phyloP scores from a whole-genome alignment of 2,797 vertebrate genomes.

The Hozukius guyotensis region DNA sequence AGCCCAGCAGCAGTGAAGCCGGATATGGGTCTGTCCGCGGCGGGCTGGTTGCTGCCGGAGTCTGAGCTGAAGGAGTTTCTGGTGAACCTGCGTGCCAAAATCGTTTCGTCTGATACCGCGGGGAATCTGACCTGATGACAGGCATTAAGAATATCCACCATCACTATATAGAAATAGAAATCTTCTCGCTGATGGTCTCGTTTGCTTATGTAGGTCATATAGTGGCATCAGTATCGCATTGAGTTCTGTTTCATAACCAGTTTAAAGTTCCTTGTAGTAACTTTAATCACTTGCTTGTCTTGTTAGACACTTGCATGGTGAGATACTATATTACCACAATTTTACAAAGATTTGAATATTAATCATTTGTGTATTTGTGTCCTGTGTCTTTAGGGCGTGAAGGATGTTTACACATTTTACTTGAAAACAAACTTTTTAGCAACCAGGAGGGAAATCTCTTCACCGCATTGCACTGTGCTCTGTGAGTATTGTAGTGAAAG shows the following conservation, averaged over 20 bases:
- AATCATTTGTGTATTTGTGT: constrained; percentile 11
- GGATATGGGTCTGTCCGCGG: too few species aligned
- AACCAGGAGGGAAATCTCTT: constrained; percentile 92
- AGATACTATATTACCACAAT: neutral
- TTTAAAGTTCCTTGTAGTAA: neutral
- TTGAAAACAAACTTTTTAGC: constrained; percentile 92
- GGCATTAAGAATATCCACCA: neutral
- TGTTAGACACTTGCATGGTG: neutral
- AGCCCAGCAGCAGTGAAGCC: too few species aligned
- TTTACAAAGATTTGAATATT: neutral
- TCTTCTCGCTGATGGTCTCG: neutral
- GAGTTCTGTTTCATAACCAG: neutral
- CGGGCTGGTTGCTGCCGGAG: too few species aligned
- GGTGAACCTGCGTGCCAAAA: too few species aligned
- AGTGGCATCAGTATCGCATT: neutral
- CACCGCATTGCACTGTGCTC: constrained; percentile 97
- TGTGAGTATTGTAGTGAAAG: constrained; percentile 86
- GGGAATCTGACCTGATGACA: neutral
- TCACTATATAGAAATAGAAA: neutral
- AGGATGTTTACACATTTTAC: constrained; percentile 96
- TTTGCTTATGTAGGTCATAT: neutral
- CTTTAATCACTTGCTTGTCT: neutral
- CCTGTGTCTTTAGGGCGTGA: constrained; percentile 85
- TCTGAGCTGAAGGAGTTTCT: neutral
- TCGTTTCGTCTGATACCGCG: neutral